Percentiles rank a stretch among this genome's conserved stretches.
These are phyloP conservation scores for Triops cancriformis DNA, from an alignment of 1,140 invertebrate species.

Conservation along the genomic window DNA sequence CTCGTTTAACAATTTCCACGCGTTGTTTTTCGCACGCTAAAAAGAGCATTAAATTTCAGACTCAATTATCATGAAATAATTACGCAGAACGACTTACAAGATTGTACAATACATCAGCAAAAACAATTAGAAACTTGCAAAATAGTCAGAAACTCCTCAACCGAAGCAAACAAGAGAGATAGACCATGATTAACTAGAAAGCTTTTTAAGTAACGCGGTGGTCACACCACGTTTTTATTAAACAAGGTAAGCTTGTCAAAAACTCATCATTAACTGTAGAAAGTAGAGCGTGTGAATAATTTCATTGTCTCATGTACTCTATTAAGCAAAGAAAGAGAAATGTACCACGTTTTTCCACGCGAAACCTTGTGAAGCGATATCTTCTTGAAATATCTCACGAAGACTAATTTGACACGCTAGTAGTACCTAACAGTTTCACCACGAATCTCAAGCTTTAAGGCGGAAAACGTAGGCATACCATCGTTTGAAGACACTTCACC, in stretches of 20 bases:
- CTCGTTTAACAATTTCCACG: slow-evolving; percentile 50
- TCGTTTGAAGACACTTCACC: not conserved
- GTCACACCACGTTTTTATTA: not conserved
- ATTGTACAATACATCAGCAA: not conserved
- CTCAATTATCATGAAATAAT: slow-evolving; percentile 20
- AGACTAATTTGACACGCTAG: slow-evolving; percentile 1
- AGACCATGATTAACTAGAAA: not conserved
- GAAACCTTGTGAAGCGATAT: not conserved
- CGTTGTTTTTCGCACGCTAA: slow-evolving; percentile 58
- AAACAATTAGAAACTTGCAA: not conserved
- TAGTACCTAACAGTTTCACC: not conserved
- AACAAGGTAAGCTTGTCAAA: not conserved
- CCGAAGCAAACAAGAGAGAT: too few relatives aligned
- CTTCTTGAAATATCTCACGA: not conserved
- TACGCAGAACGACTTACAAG: not conserved
- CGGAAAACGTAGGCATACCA: not conserved
- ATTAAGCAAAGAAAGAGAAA: not conserved
- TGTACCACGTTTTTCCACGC: not conserved
- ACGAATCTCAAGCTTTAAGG: not conserved
- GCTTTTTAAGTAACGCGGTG: not conserved
- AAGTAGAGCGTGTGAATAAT: slow-evolving; percentile 14
- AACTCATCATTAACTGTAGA: not conserved
- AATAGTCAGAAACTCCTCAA: not conserved
- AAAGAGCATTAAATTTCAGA: slow-evolving; percentile 28
- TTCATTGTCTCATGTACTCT: not conserved